phyloP scores from a whole-genome alignment of 2,888 invertebrate species.

The Athrips mouffetella region DNA sequence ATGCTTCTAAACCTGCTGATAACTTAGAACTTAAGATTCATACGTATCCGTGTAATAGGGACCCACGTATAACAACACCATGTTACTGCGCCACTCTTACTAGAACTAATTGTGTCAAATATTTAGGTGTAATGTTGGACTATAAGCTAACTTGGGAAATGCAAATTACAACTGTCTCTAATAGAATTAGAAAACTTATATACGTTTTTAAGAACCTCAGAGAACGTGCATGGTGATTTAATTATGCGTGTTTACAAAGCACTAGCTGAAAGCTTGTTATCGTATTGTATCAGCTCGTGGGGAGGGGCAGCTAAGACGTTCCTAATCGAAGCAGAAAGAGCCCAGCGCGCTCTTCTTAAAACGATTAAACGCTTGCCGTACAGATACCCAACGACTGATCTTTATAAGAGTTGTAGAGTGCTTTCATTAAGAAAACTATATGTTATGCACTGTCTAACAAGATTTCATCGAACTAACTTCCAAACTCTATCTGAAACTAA shows the following conservation, averaged over 20 bases:
- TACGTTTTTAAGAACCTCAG: not conserved
- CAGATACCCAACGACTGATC: too few relatives aligned
- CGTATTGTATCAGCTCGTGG: not conserved
- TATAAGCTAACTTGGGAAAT: not conserved
- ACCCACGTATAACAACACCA: too few relatives aligned
- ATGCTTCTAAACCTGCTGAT: not conserved
- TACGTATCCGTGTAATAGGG: too few relatives aligned
- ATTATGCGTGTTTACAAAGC: not conserved
- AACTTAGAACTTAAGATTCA: not conserved
- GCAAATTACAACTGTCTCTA: not conserved
- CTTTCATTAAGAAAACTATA: too few relatives aligned
- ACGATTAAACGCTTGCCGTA: too few relatives aligned
- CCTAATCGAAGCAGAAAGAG: not conserved
- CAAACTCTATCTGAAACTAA: too few relatives aligned
- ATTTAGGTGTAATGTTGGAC: not conserved
- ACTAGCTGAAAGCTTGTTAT: not conserved
- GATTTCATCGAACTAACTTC: too few relatives aligned
- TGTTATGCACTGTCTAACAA: too few relatives aligned
- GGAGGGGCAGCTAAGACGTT: not conserved
- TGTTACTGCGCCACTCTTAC: too few relatives aligned
- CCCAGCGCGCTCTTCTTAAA: not conserved
- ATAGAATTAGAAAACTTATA: not conserved
- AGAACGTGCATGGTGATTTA: not conserved
- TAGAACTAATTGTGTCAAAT: not conserved
- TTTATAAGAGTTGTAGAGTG: too few relatives aligned